Base-by-base conservation (phyloP, 2,113 vertebrate species). In the Zosterops japonicus region DNA sequence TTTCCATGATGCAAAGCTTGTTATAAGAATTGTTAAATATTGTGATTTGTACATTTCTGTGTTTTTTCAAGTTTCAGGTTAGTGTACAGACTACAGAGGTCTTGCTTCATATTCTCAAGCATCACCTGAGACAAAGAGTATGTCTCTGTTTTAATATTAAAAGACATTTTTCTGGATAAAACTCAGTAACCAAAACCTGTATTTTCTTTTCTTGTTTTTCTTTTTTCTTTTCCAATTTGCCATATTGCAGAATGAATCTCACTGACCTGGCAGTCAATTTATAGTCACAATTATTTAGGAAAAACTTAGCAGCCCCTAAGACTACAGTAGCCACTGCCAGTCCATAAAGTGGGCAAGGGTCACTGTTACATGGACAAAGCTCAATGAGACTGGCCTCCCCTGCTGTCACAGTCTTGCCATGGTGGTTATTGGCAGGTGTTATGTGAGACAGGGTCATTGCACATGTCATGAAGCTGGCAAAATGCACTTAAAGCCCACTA, bases 31-130 rank as follows among this genome's bases (percentile, higher is more conserved):
- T 70, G 8, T 71, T 85, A 76, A 52, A 74, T 91, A 76, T 68
- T 79, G 61, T 52, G 27, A 70, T 60, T 92, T 94, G 42, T 9
- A 31, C 63, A 63, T 87, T 95, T 93, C 50, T 63, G 50, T 84
- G 82, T 91, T 93, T 96, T 95, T 94, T 78, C 20, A 47, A 89
- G 68, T 93, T 94, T 91, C 46, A 68, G 19, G 33, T 47, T 93
- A 53, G 57, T 59, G n/a, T 83, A 90, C 74, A 97, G 92, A 77
- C 33, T 56, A 36, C 41, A 82, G 41, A 89, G 33, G 86, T 95
- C 52, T 89, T 64, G 31, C 49, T 92, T 84, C 64, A 78, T 83
- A 72, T 74, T 91, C 79, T 64, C 68, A 63, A 71, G 12, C 60
- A 92, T 57, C 92, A 53, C 72, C 76, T 85, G 46, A 87, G 64